Evolutionary conservation across 2,888 invertebrate genomes (phyloP).

Genomic region (Enoplolaimus lenunculus): DNA sequence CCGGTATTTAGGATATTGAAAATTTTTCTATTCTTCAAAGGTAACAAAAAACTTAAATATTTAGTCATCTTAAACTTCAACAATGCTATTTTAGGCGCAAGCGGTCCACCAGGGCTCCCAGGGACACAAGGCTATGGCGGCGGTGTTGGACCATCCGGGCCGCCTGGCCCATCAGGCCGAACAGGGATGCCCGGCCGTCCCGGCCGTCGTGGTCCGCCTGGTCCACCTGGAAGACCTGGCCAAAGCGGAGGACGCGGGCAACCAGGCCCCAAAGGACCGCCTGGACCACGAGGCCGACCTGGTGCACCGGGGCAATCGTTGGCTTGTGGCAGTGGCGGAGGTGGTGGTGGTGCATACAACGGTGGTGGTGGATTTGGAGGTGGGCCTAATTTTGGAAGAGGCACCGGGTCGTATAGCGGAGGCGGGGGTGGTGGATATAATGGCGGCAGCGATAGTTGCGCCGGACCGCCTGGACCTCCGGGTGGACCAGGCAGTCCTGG

Average conservation of each 20-base stretch:
- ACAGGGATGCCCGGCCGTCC: neutral
- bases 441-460: neutral
- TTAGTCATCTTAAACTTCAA: no score
- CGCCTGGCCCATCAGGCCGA: neutral
- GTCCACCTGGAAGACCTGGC: neutral
- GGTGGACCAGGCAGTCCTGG: slow-evolving; percentile 1
- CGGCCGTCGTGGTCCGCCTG: neutral
- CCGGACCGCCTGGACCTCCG: slow-evolving; percentile 12
- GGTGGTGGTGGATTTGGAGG: neutral
- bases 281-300: neutral
- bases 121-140: neutral
- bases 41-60: no score
- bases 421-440: neutral
- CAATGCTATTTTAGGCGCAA: neutral
- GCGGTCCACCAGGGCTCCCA: neutral
- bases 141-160: neutral
- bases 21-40: no score
- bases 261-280: neutral
- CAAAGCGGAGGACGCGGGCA: neutral
- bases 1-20: no score
- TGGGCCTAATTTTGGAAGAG: neutral
- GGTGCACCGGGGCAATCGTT: neutral
- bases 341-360: neutral
- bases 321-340: neutral
- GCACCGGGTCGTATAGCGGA: neutral